These are phyloP conservation scores for Alfaro cultratus DNA, from an alignment of 2,797 vertebrate genomes.

Conservation along the genomic window DNA sequence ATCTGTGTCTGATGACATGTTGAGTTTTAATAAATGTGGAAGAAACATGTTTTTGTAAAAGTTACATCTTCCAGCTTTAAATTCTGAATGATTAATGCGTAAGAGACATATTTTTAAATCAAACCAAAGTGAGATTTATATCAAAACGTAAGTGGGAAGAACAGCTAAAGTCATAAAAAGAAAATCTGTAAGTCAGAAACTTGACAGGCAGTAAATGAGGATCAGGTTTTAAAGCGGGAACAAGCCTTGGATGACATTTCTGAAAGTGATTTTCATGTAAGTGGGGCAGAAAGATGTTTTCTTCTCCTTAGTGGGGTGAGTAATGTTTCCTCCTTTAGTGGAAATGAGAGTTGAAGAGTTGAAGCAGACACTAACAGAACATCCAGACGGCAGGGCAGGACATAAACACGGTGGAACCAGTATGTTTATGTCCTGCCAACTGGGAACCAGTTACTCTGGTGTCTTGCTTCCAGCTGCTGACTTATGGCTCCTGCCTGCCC, in stretches of 20 bases:
- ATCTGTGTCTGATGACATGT: no score
- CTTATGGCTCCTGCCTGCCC: not conserved
- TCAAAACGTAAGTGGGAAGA: not conserved
- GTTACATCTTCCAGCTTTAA: no score
- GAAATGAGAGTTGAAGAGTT: not conserved
- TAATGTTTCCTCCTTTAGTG: not conserved
- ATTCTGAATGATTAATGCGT: not conserved
- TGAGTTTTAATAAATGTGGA: no score
- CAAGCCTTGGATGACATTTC: not conserved
- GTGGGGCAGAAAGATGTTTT: not conserved
- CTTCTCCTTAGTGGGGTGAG: not conserved
- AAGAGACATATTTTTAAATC: not conserved
- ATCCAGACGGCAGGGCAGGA: not conserved
- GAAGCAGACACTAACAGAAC: not conserved
- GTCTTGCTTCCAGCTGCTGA: not conserved
- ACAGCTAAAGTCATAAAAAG: not conserved
- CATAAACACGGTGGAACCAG: not conserved
- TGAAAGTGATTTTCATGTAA: not conserved
- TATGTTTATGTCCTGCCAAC: slow-evolving; percentile 1
- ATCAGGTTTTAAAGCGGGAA: not conserved
- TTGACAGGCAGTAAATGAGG: not conserved
- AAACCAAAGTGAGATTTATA: not conserved
- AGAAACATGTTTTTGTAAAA: no score
- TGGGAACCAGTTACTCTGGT: not conserved
- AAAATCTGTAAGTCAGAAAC: not conserved